Evolutionary conservation across 2,113 vertebrate genomes (phyloP).

Genomic region (Urocolius indicus): DNA sequence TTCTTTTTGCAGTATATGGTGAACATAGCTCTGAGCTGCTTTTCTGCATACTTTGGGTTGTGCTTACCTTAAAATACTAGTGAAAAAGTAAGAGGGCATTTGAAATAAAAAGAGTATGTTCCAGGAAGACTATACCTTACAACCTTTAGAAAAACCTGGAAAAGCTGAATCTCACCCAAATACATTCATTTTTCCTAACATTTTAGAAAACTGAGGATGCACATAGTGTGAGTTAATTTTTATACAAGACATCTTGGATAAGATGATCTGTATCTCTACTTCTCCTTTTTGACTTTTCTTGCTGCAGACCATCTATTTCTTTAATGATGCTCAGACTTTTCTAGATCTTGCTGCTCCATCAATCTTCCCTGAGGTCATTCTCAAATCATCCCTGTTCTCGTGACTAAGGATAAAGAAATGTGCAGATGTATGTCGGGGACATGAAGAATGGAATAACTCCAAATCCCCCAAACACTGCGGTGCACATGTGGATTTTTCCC

Average conservation of each 20-base stretch:
- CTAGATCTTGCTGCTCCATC: background rate
- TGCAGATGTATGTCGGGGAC: background rate
- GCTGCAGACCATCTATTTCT: background rate
- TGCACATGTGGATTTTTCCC: background rate
- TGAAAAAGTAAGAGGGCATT: background rate
- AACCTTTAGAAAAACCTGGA: background rate
- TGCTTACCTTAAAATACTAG: background rate
- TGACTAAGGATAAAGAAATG: conserved; percentile 38
- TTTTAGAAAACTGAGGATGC: background rate
- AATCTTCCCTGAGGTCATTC: background rate
- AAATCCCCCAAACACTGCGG: background rate
- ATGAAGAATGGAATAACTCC: background rate
- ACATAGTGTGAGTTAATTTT: background rate
- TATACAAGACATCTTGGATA: background rate
- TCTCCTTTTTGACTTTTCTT: background rate
- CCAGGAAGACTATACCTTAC: background rate
- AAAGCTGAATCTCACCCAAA: background rate
- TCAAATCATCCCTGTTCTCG: conserved; percentile 15
- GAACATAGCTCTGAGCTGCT: background rate
- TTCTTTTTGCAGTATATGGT: background rate
- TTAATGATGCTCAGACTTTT: background rate
- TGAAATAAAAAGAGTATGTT: background rate
- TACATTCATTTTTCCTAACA: background rate
- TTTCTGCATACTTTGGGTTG: background rate
- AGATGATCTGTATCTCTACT: background rate